Conservation (phyloP, 2,888 invertebrate species). For the Chrysopilus asiliformis region DNA sequence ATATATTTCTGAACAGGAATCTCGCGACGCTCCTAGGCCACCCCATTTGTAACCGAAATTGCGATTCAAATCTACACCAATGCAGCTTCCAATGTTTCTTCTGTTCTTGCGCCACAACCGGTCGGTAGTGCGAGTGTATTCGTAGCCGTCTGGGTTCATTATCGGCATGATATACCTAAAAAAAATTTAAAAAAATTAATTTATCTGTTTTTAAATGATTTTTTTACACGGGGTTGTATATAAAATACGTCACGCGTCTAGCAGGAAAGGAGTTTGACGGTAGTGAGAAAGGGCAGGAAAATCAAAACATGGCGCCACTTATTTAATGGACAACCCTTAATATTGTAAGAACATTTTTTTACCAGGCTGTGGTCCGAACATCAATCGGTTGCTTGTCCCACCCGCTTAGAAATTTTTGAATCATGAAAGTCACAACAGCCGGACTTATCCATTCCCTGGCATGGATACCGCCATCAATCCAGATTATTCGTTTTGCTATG, state of each 20-base stretch:
- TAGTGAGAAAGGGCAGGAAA: no score
- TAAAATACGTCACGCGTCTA: background rate
- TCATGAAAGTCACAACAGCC: constrained; percentile 61
- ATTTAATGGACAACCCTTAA: no score
- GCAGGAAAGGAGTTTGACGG: no score
- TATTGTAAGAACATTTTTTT: no score
- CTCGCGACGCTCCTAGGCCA: background rate
- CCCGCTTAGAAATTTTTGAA: constrained; percentile 54
- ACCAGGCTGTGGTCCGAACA: constrained; percentile 73
- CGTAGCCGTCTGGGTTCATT: background rate
- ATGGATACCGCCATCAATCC: constrained; percentile 71
- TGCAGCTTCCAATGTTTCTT: background rate
- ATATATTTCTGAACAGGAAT: background rate
- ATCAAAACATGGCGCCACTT: no score
- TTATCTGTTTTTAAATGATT: background rate
- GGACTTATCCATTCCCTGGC: constrained; percentile 84
- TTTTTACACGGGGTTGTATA: background rate
- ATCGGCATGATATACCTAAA: background rate
- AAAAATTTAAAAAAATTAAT: no score
- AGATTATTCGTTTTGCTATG: no score
- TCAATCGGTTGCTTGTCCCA: constrained; percentile 48
- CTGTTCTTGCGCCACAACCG: background rate
- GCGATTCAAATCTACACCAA: background rate
- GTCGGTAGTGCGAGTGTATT: constrained; percentile 17
- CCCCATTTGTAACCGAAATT: background rate